Percentiles rank a stretch among this genome's conserved stretches.
phyloP scores from a whole-genome alignment of 2,888 invertebrate genomes.

The Celastrina argiolus region DNA sequence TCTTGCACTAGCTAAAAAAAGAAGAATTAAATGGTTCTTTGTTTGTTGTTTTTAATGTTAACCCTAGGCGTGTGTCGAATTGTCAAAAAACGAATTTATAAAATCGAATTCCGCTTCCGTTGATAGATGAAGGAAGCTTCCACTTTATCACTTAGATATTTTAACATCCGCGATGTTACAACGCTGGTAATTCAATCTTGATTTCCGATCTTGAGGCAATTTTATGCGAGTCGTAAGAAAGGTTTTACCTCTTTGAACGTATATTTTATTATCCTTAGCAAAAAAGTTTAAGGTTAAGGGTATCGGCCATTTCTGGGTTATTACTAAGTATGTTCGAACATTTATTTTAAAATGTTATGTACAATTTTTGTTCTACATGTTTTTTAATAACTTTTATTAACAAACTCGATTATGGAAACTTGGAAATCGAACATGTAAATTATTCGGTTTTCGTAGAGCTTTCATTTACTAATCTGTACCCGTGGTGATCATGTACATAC shows the following conservation, averaged over 20 bases:
- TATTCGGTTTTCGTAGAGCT: no score
- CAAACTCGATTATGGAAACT: no score
- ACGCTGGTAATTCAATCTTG: slow-evolving; percentile 3
- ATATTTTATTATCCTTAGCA: background rate
- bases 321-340: background rate
- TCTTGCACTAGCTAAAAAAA: no score
- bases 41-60: no score
- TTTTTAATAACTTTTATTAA: no score
- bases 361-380: background rate
- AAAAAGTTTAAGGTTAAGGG: background rate
- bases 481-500: no score
- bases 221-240: background rate
- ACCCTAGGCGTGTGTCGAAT: no score
- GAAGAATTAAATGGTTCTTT: no score
- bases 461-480: no score
- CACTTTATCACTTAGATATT: background rate
- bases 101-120: background rate
- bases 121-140: background rate
- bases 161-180: background rate
- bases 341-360: background rate
- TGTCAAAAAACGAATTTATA: background rate
- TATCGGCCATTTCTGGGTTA: background rate
- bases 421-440: no score
- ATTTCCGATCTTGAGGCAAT: slow-evolving; percentile 2
- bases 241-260: background rate